Conservation (phyloP, 1,140 invertebrate species). For the Caenorhabditis tropicalis region DNA sequence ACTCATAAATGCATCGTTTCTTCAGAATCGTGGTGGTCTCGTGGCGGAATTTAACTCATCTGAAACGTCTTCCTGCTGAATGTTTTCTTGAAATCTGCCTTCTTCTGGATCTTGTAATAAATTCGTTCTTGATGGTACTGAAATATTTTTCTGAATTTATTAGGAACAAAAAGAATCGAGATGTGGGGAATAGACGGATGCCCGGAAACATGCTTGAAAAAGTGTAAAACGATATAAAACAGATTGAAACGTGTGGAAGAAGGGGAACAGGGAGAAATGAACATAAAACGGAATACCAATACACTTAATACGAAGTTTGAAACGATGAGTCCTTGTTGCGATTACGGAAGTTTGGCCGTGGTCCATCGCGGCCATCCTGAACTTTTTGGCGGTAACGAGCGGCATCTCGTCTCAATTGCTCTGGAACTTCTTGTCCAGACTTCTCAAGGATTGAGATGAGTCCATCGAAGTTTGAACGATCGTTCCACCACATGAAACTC, state of each 20-base stretch:
- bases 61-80: too few relatives aligned
- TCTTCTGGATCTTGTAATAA: too few relatives aligned
- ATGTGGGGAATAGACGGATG: too few relatives aligned
- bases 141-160: too few relatives aligned
- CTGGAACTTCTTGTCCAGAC: conserved; percentile 41
- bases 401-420: not conserved
- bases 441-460: conserved; percentile 54
- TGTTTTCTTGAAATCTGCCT: too few relatives aligned
- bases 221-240: too few relatives aligned
- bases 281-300: not conserved
- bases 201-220: too few relatives aligned
- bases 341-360: conserved; percentile 12
- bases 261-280: not conserved
- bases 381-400: not conserved
- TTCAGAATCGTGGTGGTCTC: conserved; percentile 1
- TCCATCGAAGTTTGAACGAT: conserved; percentile 74
- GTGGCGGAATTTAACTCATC: not conserved
- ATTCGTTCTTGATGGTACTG: too few relatives aligned
- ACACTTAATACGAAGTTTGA: not conserved
- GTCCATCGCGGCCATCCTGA: conserved; percentile 2
- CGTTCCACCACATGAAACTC: conserved; percentile 92
- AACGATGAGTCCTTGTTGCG: not conserved
- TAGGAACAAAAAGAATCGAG: too few relatives aligned
- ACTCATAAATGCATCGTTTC: not conserved
- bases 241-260: not conserved